phyloP scores from a whole-genome alignment of 2,888 invertebrate genomes.

The Volucella inanis region DNA sequence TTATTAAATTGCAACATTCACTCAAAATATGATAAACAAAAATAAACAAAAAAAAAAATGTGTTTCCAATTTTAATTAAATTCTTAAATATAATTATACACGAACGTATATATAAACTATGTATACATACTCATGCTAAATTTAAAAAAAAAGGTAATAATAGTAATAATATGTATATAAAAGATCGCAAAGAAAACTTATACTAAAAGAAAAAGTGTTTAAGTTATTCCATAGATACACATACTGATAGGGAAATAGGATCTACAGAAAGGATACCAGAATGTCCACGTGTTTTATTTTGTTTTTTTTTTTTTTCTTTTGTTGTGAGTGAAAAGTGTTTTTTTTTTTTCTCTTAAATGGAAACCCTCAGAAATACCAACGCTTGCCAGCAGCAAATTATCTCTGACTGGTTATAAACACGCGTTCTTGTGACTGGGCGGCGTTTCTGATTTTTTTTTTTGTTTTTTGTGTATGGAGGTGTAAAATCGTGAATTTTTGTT shows the following conservation, averaged over 20 bases:
- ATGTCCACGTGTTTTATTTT: not conserved
- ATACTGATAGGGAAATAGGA: not conserved
- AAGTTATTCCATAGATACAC: slow-evolving; percentile 8
- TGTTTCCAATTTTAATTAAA: slow-evolving; percentile 16
- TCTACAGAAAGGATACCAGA: slow-evolving; percentile 6
- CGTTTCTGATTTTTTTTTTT: slow-evolving; percentile 14
- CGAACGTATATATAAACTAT: slow-evolving; percentile 20
- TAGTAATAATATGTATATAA: not conserved
- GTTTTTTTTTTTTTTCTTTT: not conserved
- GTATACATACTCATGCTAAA: slow-evolving; percentile 18
- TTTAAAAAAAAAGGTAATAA: slow-evolving; percentile 20
- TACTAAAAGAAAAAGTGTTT: not conserved
- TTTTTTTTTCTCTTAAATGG: not conserved
- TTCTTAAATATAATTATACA: slow-evolving; percentile 38
- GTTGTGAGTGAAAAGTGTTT: slow-evolving; percentile 15
- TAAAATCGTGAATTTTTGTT: slow-evolving; percentile 36
- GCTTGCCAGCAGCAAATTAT: slow-evolving; percentile 56
- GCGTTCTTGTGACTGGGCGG: slow-evolving; percentile 10
- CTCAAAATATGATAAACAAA: slow-evolving; percentile 45
- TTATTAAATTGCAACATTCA: slow-evolving; percentile 52
- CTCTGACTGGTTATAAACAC: slow-evolving; percentile 17
- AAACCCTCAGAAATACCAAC: slow-evolving; percentile 29
- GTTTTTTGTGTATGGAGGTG: slow-evolving; percentile 25
- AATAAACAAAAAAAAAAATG: slow-evolving; percentile 19
- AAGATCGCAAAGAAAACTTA: slow-evolving; percentile 39